Evolutionary conservation across 2,797 vertebrate genomes (phyloP), one percentile per base, ranked within the genome.

Genomic region (Ibycter americanus): DNA sequence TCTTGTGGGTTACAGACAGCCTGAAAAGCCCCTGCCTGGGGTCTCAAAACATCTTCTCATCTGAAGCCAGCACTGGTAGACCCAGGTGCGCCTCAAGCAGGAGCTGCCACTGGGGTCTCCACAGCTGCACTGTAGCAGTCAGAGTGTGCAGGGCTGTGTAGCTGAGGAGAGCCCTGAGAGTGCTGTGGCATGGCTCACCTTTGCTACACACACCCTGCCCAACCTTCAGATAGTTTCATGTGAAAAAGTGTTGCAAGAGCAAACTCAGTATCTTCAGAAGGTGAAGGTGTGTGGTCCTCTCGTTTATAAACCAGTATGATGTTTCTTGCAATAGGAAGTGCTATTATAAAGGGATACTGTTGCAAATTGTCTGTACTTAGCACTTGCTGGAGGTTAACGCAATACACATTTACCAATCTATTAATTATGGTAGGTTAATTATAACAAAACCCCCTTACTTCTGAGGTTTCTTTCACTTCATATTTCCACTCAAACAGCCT

Each of bases 351-450:
- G 25, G 8, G 31, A 56, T 65, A 27, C 25, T 61, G 8, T 51
- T 87, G 40, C 22, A 90, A 54, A 67, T 76, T 91, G 20, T 20
- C 14, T 70, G 15, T 62, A 51, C 58, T 86, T 74, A 56, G n/a
- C 32, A 8, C 32, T 78, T 83, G 36, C 40, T 85, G 58, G 46
- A 79, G 25, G 27, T 70, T 77, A 77, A 44, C 86, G 19, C 34
- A 76, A 17, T 8, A 14, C 22, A 29, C 14, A n/a, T 88, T 94
- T 76, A 68, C 49, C 3, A 6, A 73, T 76, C 22, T 78, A 26
- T 54, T 91, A 81, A 74, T 95, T 86, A 66, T 13, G 21, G n/a
- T 59, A 42, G 9, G 47, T 70, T 91, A 89, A 90, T 86, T 79
- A 42, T 26, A 55, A 83, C 20, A 87, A 78, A 38, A 1, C 2